A percentile compares a stretch with the other conserved stretches of the same genome.
These are phyloP conservation scores for Pseudorectes ferrugineus DNA, from an alignment of 2,113 vertebrate genomes.

Conservation along the genomic window DNA sequence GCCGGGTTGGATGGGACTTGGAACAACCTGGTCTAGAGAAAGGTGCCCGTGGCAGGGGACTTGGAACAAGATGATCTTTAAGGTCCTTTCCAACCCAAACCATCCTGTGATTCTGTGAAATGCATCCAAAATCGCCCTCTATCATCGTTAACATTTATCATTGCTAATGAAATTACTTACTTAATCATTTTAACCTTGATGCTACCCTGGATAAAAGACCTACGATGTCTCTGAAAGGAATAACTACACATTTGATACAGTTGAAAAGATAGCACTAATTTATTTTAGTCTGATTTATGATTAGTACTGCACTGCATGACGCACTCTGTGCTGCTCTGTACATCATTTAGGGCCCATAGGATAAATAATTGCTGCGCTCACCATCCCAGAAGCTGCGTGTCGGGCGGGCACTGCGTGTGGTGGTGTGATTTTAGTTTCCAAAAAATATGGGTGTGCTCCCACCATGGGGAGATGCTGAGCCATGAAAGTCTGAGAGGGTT, in stretches of 20 bases:
- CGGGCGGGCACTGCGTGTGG: neutral
- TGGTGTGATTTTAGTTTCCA: neutral
- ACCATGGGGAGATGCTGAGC: neutral
- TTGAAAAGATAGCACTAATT: slow-evolving; percentile 35
- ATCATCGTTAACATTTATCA: slow-evolving; percentile 38
- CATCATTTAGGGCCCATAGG: neutral
- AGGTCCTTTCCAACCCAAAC: neutral
- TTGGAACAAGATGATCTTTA: neutral
- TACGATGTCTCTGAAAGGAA: slow-evolving; percentile 23
- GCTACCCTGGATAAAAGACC: slow-evolving; percentile 38
- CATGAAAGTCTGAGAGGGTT: neutral
- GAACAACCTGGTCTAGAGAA: neutral
- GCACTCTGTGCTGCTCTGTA: neutral
- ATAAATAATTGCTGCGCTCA: neutral
- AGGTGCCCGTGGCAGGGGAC: neutral
- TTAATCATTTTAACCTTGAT: slow-evolving; percentile 64
- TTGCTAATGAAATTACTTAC: slow-evolving; percentile 52
- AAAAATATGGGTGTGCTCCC: neutral
- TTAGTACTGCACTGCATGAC: neutral
- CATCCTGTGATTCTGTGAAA: neutral
- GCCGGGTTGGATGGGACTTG: neutral
- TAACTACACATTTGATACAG: slow-evolving; percentile 38
- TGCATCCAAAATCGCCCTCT: neutral
- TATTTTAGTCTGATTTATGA: slow-evolving; percentile 51
- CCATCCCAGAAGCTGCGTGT: neutral